phyloP scores from a whole-genome alignment of 2,888 invertebrate genomes.

The Ommatoiulus sabulosus region DNA sequence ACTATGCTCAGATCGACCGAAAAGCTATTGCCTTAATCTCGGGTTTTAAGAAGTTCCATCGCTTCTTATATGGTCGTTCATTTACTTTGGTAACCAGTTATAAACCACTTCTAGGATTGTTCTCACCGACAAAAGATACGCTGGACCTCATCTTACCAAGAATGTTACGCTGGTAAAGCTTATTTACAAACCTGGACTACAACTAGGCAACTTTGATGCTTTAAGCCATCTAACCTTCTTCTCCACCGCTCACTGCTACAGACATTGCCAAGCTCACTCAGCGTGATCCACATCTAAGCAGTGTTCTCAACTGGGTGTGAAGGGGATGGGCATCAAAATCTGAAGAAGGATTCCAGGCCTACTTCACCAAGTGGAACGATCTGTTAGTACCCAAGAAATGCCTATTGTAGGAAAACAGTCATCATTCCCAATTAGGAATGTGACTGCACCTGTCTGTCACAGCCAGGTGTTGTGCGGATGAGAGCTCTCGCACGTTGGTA shows the following conservation, averaged over 20 bases:
- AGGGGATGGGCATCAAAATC: conserved; percentile 19
- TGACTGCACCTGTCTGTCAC: neutral
- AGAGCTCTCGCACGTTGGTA: conserved; percentile 57
- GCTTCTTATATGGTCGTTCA: neutral
- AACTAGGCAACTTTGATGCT: neutral
- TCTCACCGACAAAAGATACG: conserved; percentile 7
- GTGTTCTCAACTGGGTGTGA: conserved; percentile 47
- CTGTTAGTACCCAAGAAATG: conserved; percentile 42
- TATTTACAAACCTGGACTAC: conserved; percentile 24
- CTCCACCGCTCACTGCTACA: neutral
- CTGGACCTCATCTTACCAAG: conserved; percentile 6
- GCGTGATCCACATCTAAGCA: neutral
- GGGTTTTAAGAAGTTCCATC: neutral
- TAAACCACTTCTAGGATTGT: neutral
- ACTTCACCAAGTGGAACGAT: neutral
- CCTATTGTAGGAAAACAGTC: conserved; percentile 25
- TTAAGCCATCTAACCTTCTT: neutral
- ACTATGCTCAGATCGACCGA: neutral
- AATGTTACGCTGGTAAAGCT: conserved; percentile 53
- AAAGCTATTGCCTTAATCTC: neutral
- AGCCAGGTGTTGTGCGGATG: conserved; percentile 58
- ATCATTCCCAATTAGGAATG: conserved; percentile 25
- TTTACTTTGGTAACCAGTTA: conserved; percentile 13
- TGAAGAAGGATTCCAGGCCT: neutral
- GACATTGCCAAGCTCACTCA: neutral